Conservation (phyloP, 2,113 vertebrate species). For the Antechinus stuartii region DNA sequence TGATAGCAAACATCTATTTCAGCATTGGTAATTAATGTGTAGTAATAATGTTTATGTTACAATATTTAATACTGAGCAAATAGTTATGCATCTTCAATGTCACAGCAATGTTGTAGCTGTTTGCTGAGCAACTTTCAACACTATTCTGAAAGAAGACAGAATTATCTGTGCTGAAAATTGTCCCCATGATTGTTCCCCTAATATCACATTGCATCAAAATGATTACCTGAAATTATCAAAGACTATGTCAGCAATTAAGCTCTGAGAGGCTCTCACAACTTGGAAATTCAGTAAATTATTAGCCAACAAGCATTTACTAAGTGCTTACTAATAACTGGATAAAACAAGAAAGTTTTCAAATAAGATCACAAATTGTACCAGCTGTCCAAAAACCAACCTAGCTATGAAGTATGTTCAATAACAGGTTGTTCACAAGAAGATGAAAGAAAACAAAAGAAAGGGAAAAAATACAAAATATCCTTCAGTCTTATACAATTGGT, state of each 20-base stretch:
- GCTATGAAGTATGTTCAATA: background rate
- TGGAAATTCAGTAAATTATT: background rate
- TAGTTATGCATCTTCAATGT: background rate
- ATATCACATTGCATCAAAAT: background rate
- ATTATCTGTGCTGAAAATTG: background rate
- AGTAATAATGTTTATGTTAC: background rate
- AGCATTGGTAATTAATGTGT: background rate
- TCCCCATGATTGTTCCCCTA: background rate
- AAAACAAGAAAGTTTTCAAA: background rate
- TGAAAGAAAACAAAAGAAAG: background rate
- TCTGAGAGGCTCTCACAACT: background rate
- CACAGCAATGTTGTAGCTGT: accelerated
- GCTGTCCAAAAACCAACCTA: background rate
- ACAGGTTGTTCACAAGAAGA: background rate
- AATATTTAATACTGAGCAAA: background rate
- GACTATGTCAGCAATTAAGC: background rate
- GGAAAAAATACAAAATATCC: background rate
- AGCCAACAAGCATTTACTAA: background rate
- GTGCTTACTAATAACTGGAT: background rate
- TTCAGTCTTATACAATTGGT: background rate
- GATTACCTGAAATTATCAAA: background rate
- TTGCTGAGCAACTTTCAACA: background rate
- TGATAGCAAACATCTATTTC: background rate
- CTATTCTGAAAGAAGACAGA: background rate
- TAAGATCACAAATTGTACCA: background rate